Conservation (phyloP, 2,113 vertebrate species). For the Callionymus lyra region DNA sequence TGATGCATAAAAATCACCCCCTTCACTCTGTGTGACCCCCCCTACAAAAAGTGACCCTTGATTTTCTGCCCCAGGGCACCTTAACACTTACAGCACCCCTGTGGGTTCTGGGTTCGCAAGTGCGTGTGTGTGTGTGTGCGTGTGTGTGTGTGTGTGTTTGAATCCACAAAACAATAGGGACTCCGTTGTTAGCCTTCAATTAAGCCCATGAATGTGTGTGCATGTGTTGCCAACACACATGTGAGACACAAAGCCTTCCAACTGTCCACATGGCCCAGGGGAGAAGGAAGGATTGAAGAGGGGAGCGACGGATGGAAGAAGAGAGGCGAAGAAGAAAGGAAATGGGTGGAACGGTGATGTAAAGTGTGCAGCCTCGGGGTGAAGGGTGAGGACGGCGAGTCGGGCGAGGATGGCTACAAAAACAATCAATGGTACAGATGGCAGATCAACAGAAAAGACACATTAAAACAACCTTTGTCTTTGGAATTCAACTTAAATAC, state of each 20-base stretch:
- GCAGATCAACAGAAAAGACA: not conserved
- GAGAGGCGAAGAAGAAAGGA: slow-evolving; percentile 16
- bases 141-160: slow-evolving; percentile 37
- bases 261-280: slow-evolving; percentile 42
- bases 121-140: slow-evolving; percentile 26
- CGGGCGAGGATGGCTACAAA: not conserved
- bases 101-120: slow-evolving; percentile 38
- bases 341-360: slow-evolving; percentile 32
- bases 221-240: slow-evolving; percentile 45
- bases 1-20: slow-evolving; percentile 28
- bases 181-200: slow-evolving; percentile 39
- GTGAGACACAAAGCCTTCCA: slow-evolving; percentile 60
- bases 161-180: slow-evolving; percentile 59
- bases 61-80: slow-evolving; percentile 67
- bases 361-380: slow-evolving; percentile 27
- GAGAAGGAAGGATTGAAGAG: slow-evolving; percentile 11
- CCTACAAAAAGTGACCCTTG: slow-evolving; percentile 54
- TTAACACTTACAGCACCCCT: slow-evolving; percentile 60
- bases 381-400: slow-evolving; percentile 18
- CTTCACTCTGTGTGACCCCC: slow-evolving; percentile 30
- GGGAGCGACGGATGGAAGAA: slow-evolving; percentile 10
- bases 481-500: too few species aligned
- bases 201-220: slow-evolving; percentile 28
- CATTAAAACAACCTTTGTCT: too few species aligned
- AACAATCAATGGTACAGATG: slow-evolving; percentile 29